phyloP scores from a whole-genome alignment of 2,113 vertebrate genomes.

The Alethe castanea region DNA sequence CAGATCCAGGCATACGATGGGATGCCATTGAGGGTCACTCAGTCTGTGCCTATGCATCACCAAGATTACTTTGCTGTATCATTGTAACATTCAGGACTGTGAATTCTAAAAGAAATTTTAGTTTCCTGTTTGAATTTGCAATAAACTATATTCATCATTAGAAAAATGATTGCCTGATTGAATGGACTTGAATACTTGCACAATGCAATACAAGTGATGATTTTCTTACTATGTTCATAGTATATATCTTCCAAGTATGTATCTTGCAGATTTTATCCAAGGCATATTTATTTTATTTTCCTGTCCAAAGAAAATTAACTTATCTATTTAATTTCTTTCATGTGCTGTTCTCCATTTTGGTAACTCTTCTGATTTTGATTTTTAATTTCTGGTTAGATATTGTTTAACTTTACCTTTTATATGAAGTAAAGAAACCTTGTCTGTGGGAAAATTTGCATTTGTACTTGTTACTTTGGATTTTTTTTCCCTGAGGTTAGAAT shows the following conservation, averaged over 20 bases:
- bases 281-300: neutral
- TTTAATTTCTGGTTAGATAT: neutral
- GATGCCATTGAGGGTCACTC: neutral
- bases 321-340: neutral
- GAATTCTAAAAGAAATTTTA: neutral
- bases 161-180: neutral
- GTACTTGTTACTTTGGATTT: neutral
- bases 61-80: neutral
- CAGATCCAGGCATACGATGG: accelerated
- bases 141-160: neutral
- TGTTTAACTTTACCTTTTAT: neutral
- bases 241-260: neutral
- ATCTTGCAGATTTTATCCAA: neutral
- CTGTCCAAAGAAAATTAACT: neutral
- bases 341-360: neutral
- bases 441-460: neutral
- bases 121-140: neutral
- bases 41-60: neutral
- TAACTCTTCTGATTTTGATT: neutral
- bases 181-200: neutral
- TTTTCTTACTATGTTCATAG: neutral
- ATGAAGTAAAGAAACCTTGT: neutral
- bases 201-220: accelerated
- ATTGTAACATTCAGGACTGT: neutral
- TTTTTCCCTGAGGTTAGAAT: neutral